These are phyloP conservation scores for Labeo calbasu DNA, from an alignment of 2,797 vertebrate species.

Conservation along the genomic window DNA sequence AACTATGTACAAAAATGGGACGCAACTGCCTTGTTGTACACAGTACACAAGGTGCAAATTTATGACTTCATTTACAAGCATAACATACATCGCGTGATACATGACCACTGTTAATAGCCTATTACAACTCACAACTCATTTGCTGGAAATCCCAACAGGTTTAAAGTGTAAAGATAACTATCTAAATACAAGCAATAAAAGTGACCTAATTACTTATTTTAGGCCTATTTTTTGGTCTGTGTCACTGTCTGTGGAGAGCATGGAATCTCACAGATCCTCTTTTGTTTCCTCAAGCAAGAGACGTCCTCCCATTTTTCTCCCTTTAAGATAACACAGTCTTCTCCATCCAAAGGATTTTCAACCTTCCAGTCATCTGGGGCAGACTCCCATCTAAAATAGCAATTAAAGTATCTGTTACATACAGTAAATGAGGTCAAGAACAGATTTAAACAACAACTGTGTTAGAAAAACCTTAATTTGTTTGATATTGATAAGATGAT, in stretches of 20 bases:
- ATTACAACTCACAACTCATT: neutral
- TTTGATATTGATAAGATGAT: neutral
- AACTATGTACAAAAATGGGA: neutral
- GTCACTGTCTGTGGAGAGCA: neutral
- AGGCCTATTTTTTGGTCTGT: neutral
- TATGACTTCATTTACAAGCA: neutral
- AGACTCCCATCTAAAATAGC: slow-evolving; percentile 20
- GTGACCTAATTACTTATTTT: neutral
- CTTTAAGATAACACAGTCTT: slow-evolving; percentile 53
- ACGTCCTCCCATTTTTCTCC: slow-evolving; percentile 17
- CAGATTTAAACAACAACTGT: neutral
- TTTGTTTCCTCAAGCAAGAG: slow-evolving; percentile 12
- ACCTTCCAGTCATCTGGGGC: slow-evolving; percentile 18
- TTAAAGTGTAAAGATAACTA: neutral
- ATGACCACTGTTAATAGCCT: neutral
- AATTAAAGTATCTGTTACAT: neutral
- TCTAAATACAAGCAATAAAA: neutral
- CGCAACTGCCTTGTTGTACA: too few relatives aligned
- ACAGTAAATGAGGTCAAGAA: neutral
- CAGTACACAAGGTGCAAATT: neutral
- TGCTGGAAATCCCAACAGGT: neutral
- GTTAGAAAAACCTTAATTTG: neutral
- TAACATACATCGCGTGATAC: neutral
- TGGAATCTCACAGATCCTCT: slow-evolving; percentile 47
- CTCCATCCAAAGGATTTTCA: slow-evolving; percentile 21